Conservation (phyloP, 2,888 invertebrate species). For the Sinohyriopsis cumingii region DNA sequence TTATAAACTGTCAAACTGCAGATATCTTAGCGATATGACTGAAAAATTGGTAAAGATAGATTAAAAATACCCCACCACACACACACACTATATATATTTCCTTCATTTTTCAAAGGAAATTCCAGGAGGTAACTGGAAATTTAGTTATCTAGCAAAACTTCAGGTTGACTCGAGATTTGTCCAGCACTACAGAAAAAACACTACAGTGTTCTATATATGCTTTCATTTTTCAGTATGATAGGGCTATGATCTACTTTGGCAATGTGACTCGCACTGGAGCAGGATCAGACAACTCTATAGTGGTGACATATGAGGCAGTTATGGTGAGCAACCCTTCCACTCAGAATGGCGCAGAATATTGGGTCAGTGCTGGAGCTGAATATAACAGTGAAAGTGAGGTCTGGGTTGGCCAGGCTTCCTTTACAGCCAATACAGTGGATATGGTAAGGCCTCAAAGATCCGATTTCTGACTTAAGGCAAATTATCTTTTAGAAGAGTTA, state of each 20-base stretch:
- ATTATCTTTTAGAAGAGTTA: too few species aligned
- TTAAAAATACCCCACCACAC: too few species aligned
- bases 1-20: too few species aligned
- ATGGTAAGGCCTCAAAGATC: conserved; percentile 25
- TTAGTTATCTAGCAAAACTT: too few species aligned
- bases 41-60: too few species aligned
- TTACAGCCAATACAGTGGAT: conserved; percentile 31
- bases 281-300: conserved; percentile 36
- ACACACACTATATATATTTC: too few species aligned
- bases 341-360: conserved; percentile 48
- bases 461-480: background rate
- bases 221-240: conserved; percentile 53
- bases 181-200: too few species aligned
- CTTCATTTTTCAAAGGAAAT: too few species aligned
- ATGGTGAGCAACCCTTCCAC: conserved; percentile 49
- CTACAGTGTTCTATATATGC: too few species aligned
- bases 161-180: too few species aligned
- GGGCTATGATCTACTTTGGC: conserved; percentile 62
- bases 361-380: conserved; percentile 70
- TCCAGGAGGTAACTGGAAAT: too few species aligned
- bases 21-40: too few species aligned
- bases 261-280: conserved; percentile 48
- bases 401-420: conserved; percentile 68
- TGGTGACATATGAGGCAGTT: conserved; percentile 61
- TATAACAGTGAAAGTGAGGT: conserved; percentile 62